These are phyloP conservation scores for Polydrusus pterygomalis DNA, from an alignment of 2,888 invertebrate genomes.

Conservation along the genomic window DNA sequence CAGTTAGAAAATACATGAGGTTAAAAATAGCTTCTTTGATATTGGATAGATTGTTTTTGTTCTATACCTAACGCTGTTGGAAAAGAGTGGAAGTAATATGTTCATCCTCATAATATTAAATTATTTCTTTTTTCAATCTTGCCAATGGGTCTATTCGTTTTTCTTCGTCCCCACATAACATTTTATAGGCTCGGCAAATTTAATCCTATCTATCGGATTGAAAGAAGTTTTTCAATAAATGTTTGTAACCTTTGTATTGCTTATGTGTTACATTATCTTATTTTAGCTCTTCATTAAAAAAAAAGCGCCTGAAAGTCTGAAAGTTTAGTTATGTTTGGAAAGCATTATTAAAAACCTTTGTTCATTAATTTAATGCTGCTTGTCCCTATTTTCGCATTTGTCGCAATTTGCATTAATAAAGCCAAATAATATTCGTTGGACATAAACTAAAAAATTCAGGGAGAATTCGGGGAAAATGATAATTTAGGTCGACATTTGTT, in stretches of 20 bases:
- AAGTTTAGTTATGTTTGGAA: too few species aligned
- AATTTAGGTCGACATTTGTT: conserved; percentile 40
- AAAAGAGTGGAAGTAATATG: background rate
- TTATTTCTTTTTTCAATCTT: conserved; percentile 10
- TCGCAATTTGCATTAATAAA: conserved; percentile 30
- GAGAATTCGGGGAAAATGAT: conserved; percentile 23
- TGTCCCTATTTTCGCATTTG: background rate
- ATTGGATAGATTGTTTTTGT: too few species aligned
- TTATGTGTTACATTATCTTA: background rate
- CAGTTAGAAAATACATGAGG: too few species aligned
- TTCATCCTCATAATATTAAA: background rate
- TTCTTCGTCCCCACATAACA: background rate
- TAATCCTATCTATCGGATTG: conserved; percentile 4
- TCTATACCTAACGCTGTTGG: too few species aligned
- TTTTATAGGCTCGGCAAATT: background rate
- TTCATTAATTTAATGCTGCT: background rate
- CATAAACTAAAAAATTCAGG: conserved; percentile 19
- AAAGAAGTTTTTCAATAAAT: background rate
- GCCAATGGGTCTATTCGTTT: conserved; percentile 1
- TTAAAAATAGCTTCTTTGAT: too few species aligned
- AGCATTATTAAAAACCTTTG: background rate
- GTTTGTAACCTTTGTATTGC: conserved; percentile 1
- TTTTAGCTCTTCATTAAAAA: background rate
- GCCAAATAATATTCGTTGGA: conserved; percentile 26
- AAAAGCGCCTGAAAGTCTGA: too few species aligned